phyloP scores from a whole-genome alignment of 1,140 invertebrate species.

The Tetramorium alpestre region DNA sequence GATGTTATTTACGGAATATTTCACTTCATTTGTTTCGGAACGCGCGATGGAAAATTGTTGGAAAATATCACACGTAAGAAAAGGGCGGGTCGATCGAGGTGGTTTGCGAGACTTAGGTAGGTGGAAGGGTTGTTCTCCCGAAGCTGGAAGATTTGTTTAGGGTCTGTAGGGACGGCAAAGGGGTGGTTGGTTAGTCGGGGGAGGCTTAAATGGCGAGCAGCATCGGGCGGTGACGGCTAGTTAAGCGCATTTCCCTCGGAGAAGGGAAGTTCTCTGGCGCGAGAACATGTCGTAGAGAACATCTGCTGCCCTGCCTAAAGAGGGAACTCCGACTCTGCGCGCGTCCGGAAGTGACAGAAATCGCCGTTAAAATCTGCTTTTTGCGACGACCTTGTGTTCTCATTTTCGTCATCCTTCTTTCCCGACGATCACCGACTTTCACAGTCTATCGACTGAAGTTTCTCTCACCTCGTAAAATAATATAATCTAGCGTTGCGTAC shows the following conservation, averaged over 20 bases:
- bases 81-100: background rate
- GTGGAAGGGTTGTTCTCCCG: background rate
- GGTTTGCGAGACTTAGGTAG: background rate
- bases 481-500: background rate
- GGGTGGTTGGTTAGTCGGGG: conserved; percentile 14
- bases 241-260: conserved; percentile 67
- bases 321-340: conserved; percentile 52
- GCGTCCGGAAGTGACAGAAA: conserved; percentile 71
- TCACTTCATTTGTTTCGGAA: background rate
- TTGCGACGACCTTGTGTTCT: conserved; percentile 46
- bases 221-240: conserved; percentile 74
- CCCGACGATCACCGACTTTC: background rate
- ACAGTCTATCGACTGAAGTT: background rate
- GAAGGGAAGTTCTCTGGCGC: conserved; percentile 57
- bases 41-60: background rate
- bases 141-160: conserved; percentile 65
- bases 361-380: conserved; percentile 67
- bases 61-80: conserved; percentile 1
- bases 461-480: background rate
- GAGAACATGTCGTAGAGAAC: conserved; percentile 71
- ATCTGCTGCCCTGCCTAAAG: conserved; percentile 71
- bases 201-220: conserved; percentile 55
- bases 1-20: conserved; percentile 16
- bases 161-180: conserved; percentile 11
- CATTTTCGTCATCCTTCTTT: conserved; percentile 15